phyloP scores from a whole-genome alignment of 2,797 vertebrate species.

The Lepus townsendii region DNA sequence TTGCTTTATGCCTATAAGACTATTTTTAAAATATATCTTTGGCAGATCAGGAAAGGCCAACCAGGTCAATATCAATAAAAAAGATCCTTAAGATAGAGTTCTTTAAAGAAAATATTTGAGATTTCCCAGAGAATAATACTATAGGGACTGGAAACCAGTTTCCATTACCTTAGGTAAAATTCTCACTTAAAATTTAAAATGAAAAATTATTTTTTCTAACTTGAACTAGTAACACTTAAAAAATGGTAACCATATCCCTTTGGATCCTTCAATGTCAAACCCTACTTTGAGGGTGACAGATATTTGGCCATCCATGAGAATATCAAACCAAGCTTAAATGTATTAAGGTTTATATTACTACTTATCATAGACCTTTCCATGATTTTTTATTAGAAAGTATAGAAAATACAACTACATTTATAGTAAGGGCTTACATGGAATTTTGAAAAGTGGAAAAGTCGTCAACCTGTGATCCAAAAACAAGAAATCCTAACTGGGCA shows the following conservation, averaged over 20 bases:
- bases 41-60: background rate
- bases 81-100: background rate
- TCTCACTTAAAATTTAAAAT: conserved; percentile 16
- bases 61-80: background rate
- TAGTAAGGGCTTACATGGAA: conserved; percentile 87
- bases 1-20: conserved; percentile 33
- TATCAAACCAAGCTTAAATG: conserved; percentile 19
- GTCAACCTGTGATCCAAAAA: conserved; percentile 88
- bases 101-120: conserved; percentile 1
- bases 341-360: conserved; percentile 45
- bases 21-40: conserved; percentile 44
- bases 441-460: conserved; percentile 89
- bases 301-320: conserved; percentile 44
- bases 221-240: conserved; percentile 45
- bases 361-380: conserved; percentile 21
- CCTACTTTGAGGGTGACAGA: background rate
- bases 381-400: conserved; percentile 41
- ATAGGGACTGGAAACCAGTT: background rate
- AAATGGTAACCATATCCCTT: conserved; percentile 19
- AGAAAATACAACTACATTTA: conserved; percentile 51
- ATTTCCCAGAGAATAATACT: background rate
- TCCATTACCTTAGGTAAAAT: conserved; percentile 36
- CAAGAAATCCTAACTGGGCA: conserved; percentile 88
- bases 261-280: background rate
- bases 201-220: conserved; percentile 59